Base-by-base conservation (phyloP, 2,888 invertebrate species). In the Brenthis hecate region DNA sequence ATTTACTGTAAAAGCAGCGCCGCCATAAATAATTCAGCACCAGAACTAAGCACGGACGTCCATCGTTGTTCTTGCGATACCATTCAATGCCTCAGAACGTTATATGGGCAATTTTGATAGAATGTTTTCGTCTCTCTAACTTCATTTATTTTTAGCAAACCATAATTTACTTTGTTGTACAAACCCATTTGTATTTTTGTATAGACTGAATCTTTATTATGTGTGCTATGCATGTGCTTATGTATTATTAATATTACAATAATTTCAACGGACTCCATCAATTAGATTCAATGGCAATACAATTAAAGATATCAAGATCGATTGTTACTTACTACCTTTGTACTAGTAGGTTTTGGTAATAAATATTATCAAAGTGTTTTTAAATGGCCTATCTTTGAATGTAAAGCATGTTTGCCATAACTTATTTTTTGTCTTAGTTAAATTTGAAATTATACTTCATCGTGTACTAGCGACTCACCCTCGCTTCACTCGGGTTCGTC, bases 11-110 rank as follows among this genome's bases (percentile, higher is more conserved):
- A 85, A 88, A 86, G 84, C 85, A 77, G 78, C 74, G 80, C 83
- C 83, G 85, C 80, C 86, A 92, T 92, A 86, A 87, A 92, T 92
- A 85, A 91, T 91, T 91, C 91, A 92, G 85, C 81, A 78, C 81
- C 76, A 81, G 80, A 81, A 68, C 76, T 75, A 66, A 75, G 79
- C 81, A 77, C 78, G 74, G 81, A 80, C 82, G 80, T 81, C 82
- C 78, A 82, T 82, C 83, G 82, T 80, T 81, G 83, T 88, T 89
- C 85, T 88, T 88, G 85, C 80, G 73, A 72, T 74, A 78, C 85
- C 77, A 86, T 89, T 89, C 87, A 88, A 76, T 77, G 66, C 62
- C 66, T 71, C 56, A 62, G 43, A 19, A 36, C 48, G 55, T 16
- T 50, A 61, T 56, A 61, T 50, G 61, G 55, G 55, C 55, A 66